Base-by-base conservation (phyloP, 2,888 invertebrate species). In the Monopis laevigella region DNA sequence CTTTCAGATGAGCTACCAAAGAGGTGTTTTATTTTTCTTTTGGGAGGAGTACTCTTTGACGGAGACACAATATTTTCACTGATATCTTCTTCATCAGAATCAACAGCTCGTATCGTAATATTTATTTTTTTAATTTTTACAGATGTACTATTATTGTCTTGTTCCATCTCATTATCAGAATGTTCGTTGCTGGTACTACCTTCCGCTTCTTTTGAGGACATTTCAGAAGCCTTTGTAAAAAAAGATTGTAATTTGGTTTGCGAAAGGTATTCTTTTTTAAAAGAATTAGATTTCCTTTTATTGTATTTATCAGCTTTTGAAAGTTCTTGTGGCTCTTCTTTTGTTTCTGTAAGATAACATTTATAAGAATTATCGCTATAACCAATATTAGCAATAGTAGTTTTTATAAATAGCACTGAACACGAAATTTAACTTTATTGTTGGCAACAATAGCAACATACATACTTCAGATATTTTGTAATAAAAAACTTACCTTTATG, bases 1-100 rank as follows among this genome's bases (percentile, higher is more conserved):
- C 73, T 74, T 3, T 74, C 81, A 1, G 78, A 77, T 4, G 81
- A 78, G 45, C 83, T 82, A 2, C 83, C 83, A 56, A 83, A 83
- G 5, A 84, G 61, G 39, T 65, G 80, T 59, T 81, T 67, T 12
- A 82, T 65, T 68, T 74, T 78, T 55, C 72, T 62, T 59, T 80
- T 71, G 27, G 66, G 59, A 28, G 54, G 56, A 16, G 62, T 59
- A 45, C 60, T 68, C 46, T 48, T 58, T 65, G 38, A 57, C 51
- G 6, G 6, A 32, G 26, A 24, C 10, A 21, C 5, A 11, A 53
- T 56, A 10, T 46, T 35, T 41, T 55, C 52, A 24, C 40, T 27
- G 44, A 39, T 11, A 1, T 28, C 42, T 27, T 51, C 53, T 12
- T 53, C 47, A 43, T 56, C 64, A 42, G 48, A 66, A 6, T 65